phyloP scores from a whole-genome alignment of 1,140 invertebrate species.

The Triops cancriformis region DNA sequence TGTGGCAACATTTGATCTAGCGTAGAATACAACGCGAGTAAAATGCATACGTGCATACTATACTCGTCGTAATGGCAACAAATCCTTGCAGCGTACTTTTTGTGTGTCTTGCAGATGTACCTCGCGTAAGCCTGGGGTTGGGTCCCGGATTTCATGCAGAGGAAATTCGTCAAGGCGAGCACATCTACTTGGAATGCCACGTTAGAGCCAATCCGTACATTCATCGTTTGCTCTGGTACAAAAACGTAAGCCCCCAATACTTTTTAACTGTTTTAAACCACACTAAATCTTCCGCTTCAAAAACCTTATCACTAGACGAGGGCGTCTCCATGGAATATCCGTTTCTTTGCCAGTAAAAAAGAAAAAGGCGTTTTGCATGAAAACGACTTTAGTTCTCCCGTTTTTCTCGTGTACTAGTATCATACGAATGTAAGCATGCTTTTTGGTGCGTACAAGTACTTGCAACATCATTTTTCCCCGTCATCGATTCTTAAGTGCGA shows the following conservation, averaged over 20 bases:
- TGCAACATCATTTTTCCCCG: too few species aligned
- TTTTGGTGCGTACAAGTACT: too few species aligned
- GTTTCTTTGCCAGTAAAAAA: too few species aligned
- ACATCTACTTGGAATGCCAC: conserved; percentile 47
- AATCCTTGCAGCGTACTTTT: neutral
- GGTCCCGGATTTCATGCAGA: conserved; percentile 42
- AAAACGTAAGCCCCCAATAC: conserved; percentile 36
- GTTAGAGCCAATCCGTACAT: conserved; percentile 42
- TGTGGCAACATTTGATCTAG: too few species aligned
- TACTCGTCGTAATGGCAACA: neutral
- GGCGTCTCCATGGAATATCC: too few species aligned
- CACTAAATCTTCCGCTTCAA: neutral
- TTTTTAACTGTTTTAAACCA: neutral
- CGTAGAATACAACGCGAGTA: too few species aligned
- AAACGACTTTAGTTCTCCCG: too few species aligned
- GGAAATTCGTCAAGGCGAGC: conserved; percentile 44
- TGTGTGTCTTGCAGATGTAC: conserved; percentile 41
- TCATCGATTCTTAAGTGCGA: too few species aligned
- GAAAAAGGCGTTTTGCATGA: too few species aligned
- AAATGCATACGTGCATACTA: neutral
- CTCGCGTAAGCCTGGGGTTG: conserved; percentile 39
- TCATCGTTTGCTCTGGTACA: conserved; percentile 41
- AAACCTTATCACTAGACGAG: too few species aligned
- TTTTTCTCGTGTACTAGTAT: too few species aligned
- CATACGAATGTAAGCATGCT: too few species aligned